Percentiles rank a stretch among this genome's conserved stretches.
These are phyloP conservation scores for Daboia siamensis DNA, from an alignment of 2,113 vertebrate genomes.

Conservation along the genomic window DNA sequence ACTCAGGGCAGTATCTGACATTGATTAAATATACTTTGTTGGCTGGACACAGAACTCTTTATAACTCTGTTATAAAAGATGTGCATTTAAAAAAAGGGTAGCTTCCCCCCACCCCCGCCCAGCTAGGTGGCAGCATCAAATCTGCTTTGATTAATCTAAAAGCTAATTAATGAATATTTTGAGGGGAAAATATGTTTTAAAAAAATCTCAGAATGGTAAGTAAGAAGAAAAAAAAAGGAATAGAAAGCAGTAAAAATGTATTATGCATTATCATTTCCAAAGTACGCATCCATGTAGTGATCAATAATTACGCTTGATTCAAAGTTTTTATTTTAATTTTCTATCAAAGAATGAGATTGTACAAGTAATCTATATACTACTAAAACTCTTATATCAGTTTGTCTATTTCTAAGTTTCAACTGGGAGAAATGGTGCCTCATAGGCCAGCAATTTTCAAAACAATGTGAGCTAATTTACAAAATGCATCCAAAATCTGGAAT, in stretches of 20 bases:
- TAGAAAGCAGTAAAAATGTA: neutral
- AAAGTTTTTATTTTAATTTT: neutral
- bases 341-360: neutral
- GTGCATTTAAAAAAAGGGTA: neutral
- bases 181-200: neutral
- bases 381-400: neutral
- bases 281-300: neutral
- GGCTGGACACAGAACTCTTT: neutral
- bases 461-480: neutral
- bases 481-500: neutral
- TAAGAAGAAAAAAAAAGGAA: neutral
- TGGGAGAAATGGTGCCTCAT: neutral
- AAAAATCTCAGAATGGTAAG: neutral
- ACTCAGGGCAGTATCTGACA: neutral
- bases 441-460: neutral
- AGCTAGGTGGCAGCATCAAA: neutral
- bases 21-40: neutral
- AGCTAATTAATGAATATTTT: neutral
- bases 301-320: neutral
- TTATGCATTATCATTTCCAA: neutral
- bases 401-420: neutral
- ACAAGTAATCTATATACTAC: neutral
- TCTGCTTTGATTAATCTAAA: neutral
- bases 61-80: neutral
- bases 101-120: fast-evolving